Base-by-base conservation (phyloP, 1,140 invertebrate species). In the Atta colombica region DNA sequence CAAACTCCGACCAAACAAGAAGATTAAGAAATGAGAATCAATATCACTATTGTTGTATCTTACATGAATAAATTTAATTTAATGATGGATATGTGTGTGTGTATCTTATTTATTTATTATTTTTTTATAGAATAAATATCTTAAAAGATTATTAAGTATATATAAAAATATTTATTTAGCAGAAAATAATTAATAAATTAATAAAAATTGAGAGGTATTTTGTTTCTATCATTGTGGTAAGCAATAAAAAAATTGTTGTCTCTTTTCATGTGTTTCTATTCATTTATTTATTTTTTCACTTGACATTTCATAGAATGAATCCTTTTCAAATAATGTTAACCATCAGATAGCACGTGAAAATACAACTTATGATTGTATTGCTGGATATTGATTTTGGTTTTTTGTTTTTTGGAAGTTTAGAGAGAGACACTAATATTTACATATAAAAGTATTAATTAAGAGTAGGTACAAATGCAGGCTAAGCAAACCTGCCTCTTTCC, bases 1-100 rank as follows among this genome's bases (percentile, higher is more conserved):
- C 74, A 89, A 71, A 94, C 94, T 31, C 94, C 95, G 61, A 35
- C 66, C 0, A 94, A 93, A 89, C 12, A 7, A 2, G 66, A 86
- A 35, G 12, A 58, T 51, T 65, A 14, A 61, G 5, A 69, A 51
- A 65, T 21, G 12, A 65, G 39, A 4, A 55, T 45, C 8, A 65
- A 51, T 39, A 51, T 78, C 7, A 66, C 18, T 51, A 51, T 45
- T 68, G 6, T 49, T 45, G 25, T 25, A 28, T n/a, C 3, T 45
- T 18, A 0, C 3, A 39, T 55, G n/a, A 45, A 60, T 60, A 75
- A 63, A 51, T 51, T 28, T 60, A 16, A 55, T 55, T 74, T 35
- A 12, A 21, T 55, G 55, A 68, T 14, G n/a, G 4, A 35, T 31
- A 3, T 31, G 8, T 53, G 8, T 53, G 3, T 31, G 3, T 71